Evolutionary conservation across 2,113 vertebrate species (phyloP).

Genomic region (Protobothrops mucrosquamatus): DNA sequence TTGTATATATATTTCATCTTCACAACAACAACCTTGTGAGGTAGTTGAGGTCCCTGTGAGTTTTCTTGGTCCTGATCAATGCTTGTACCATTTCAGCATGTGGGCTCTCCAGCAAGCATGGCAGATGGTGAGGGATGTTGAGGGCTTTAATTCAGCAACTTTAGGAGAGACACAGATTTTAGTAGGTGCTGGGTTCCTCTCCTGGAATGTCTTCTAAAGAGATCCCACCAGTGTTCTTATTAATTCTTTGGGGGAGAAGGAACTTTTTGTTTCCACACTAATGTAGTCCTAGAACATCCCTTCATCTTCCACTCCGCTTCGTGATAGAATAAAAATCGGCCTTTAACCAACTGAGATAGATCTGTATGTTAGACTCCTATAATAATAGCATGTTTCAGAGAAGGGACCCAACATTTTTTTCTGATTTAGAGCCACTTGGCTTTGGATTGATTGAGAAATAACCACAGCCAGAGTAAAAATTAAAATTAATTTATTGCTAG

Average conservation of each 20-base stretch:
- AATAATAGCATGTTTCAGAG: not conserved
- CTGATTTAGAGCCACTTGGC: not conserved
- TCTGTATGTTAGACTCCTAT: not conserved
- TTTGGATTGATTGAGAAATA: not conserved
- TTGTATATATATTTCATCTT: not conserved
- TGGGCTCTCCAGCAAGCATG: not conserved
- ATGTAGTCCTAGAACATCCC: not conserved
- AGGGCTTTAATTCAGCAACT: not conserved
- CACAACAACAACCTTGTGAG: not conserved
- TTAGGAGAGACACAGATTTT: not conserved
- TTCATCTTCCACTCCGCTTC: not conserved
- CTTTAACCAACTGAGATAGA: not conserved
- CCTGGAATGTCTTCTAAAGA: not conserved
- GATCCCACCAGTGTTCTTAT: not conserved
- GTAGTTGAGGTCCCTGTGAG: not conserved
- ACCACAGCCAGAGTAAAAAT: not conserved
- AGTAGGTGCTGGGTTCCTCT: not conserved
- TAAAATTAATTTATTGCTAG: not conserved
- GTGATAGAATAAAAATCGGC: not conserved
- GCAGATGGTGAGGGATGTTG: not conserved
- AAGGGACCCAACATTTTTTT: not conserved
- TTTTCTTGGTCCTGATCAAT: not conserved
- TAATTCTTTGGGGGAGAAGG: not conserved
- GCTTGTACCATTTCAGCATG: not conserved
- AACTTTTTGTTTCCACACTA: not conserved